Conservation (phyloP, 2,797 vertebrate species). For the Buphagus erythrorhynchus region DNA sequence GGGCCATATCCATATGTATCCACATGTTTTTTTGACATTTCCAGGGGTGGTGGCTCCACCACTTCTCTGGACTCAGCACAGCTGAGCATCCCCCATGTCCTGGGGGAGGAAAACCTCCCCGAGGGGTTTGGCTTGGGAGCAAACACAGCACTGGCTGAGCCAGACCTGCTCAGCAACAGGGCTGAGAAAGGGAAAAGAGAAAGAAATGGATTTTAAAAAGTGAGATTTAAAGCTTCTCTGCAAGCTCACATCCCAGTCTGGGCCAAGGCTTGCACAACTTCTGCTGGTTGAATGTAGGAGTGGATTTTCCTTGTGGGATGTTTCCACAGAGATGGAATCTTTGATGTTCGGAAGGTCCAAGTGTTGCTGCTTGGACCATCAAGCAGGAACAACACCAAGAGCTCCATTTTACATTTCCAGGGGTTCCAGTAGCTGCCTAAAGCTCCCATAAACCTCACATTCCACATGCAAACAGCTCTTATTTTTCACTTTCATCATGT, state of each 20-base stretch:
- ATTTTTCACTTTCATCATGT: conserved; percentile 23
- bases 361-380: background rate
- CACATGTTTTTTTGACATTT: fast-evolving
- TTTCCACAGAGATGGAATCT: background rate
- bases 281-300: background rate
- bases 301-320: background rate
- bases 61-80: background rate
- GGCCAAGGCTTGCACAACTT: background rate
- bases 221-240: background rate
- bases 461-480: background rate
- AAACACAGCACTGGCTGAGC: background rate
- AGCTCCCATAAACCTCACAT: background rate
- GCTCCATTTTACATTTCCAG: background rate
- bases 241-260: background rate
- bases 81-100: fast-evolving
- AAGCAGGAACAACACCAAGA: background rate
- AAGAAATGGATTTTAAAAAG: background rate
- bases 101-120: fast-evolving
- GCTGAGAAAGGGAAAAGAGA: background rate
- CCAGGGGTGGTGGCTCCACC: background rate
- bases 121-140: background rate
- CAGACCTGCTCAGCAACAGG: background rate
- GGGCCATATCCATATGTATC: fast-evolving
- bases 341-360: background rate
- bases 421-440: conserved; percentile 23